Evolutionary conservation across 2,888 invertebrate species (phyloP).

Genomic region (Drosophila paracracens): DNA sequence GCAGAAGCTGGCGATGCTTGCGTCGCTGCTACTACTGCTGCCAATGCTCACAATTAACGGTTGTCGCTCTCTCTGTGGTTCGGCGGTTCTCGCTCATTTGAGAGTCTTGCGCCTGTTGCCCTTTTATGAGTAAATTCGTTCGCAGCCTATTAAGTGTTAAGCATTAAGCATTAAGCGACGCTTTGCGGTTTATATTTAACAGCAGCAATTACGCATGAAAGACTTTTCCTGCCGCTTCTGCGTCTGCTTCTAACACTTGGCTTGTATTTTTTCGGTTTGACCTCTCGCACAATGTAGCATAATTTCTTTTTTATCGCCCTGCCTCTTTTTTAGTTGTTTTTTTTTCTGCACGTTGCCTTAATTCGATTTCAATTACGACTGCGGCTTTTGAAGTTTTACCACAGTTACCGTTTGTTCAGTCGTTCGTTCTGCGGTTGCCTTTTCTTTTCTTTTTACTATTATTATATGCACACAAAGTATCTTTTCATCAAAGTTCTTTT

Average conservation of each 20-base stretch:
- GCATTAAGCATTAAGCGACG: slow-evolving; percentile 52
- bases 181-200: slow-evolving; percentile 45
- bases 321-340: slow-evolving; percentile 30
- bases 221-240: slow-evolving; percentile 14
- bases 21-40: slow-evolving; percentile 26
- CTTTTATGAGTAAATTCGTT: slow-evolving; percentile 74
- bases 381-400: slow-evolving; percentile 68
- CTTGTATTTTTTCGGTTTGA: slow-evolving; percentile 33
- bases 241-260: slow-evolving; percentile 32
- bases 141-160: slow-evolving; percentile 56
- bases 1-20: slow-evolving; percentile 19
- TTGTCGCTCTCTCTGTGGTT: slow-evolving; percentile 42
- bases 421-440: slow-evolving; percentile 40
- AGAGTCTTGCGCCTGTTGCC: slow-evolving; percentile 50
- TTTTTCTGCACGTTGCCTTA: slow-evolving; percentile 72
- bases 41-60: slow-evolving; percentile 66
- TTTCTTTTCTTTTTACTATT: slow-evolving; percentile 36
- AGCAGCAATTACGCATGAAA: slow-evolving; percentile 47
- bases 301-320: slow-evolving; percentile 77
- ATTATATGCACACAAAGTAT: slow-evolving; percentile 67
- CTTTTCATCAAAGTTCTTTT: slow-evolving; percentile 53
- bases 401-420: slow-evolving; percentile 59
- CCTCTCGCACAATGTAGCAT: slow-evolving; percentile 78
- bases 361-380: slow-evolving; percentile 80
- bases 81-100: slow-evolving; percentile 63